Evolutionary conservation across 2,113 vertebrate genomes (phyloP), one percentile per base, ranked within the genome.

Genomic region (Spea bombifrons): DNA sequence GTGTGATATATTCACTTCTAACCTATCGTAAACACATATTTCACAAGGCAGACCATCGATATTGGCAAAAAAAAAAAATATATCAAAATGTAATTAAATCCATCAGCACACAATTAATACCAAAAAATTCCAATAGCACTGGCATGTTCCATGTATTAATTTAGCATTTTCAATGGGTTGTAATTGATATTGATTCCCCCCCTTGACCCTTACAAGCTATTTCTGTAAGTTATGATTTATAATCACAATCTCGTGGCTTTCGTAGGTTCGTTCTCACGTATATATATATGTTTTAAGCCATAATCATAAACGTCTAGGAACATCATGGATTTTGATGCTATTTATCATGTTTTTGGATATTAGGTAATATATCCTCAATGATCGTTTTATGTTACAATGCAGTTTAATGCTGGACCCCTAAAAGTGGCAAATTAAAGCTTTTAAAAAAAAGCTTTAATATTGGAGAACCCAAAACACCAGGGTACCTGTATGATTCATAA

Each of bases 141-240:
- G 78, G 78, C 78, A 80, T 74, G 78, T 67, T 50, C 59, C 78
- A 74, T 71, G 67, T 80, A 80, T 80, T 80, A 80, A 80, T 80
- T 80, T 74, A 44, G 78, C 78, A 80, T 80, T 80, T 80, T 80
- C 71, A 74, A 80, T 80, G 78, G 43, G 71, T 71, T 66, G 71
- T 80, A 80, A 80, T 80, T 80, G 78, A 74, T 80, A 80, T 80
- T 80, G 78, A 80, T 80, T 72, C 44, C 50, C 78, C 78, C 78
- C 71, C 61, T n/a, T 80, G 78, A 74, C 61, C 78, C 52, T 48
- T 68, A 68, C 78, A 16, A 74, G 78, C 78, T 74, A 80, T 80
- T 68, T 74, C 78, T 44, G 45, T 80, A 71, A 80, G 78, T 80
- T 80, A 80, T 80, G 78, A 80, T 80, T 80, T 80, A 71, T 80